A percentile compares a stretch with the other conserved stretches of the same genome.
Evolutionary conservation across 2,113 vertebrate genomes (phyloP).

Genomic region (Hippocampus barbouri): DNA sequence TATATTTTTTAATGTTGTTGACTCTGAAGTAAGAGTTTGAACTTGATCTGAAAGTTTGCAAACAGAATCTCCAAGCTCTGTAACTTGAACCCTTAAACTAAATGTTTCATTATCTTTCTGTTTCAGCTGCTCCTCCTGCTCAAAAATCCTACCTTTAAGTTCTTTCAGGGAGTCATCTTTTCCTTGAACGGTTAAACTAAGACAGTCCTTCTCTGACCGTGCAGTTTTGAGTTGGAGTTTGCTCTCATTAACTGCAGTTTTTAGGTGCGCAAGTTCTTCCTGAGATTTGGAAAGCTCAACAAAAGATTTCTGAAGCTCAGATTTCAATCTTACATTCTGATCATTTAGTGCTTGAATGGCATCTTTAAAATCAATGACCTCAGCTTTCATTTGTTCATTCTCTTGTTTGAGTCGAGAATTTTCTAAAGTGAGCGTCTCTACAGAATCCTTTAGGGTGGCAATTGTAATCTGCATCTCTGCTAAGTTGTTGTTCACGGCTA

Average conservation of each 20-base stretch:
- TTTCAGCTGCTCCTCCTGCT: slow-evolving; percentile 71
- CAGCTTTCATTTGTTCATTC: slow-evolving; percentile 49
- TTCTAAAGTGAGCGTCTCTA: slow-evolving; percentile 61
- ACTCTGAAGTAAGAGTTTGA: slow-evolving; percentile 65
- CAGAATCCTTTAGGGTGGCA: slow-evolving; percentile 38
- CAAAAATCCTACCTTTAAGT: slow-evolving; percentile 51
- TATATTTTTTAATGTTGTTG: slow-evolving; percentile 49
- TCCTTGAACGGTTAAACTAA: slow-evolving; percentile 56
- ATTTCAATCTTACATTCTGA: slow-evolving; percentile 71
- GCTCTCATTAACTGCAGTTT: slow-evolving; percentile 57
- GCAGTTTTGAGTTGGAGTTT: slow-evolving; percentile 57
- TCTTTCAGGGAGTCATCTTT: slow-evolving; percentile 67
- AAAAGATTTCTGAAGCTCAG: slow-evolving; percentile 63
- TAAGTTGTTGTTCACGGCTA: slow-evolving; percentile 57
- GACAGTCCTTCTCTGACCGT: slow-evolving; percentile 57
- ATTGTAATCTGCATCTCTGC: slow-evolving; percentile 67
- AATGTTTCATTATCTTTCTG: slow-evolving; percentile 62
- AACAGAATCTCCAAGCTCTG: slow-evolving; percentile 61
- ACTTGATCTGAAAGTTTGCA: slow-evolving; percentile 56
- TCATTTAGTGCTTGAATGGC: slow-evolving; percentile 59
- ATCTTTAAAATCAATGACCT: slow-evolving; percentile 62
- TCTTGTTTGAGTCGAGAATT: slow-evolving; percentile 58
- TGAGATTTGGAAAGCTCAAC: slow-evolving; percentile 44
- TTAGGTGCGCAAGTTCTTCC: slow-evolving; percentile 64
- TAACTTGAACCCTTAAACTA: slow-evolving; percentile 57